Percentiles rank a stretch among this genome's conserved stretches.
Conservation (phyloP, 2,113 vertebrate species). For the Tragulus kanchil region DNA sequence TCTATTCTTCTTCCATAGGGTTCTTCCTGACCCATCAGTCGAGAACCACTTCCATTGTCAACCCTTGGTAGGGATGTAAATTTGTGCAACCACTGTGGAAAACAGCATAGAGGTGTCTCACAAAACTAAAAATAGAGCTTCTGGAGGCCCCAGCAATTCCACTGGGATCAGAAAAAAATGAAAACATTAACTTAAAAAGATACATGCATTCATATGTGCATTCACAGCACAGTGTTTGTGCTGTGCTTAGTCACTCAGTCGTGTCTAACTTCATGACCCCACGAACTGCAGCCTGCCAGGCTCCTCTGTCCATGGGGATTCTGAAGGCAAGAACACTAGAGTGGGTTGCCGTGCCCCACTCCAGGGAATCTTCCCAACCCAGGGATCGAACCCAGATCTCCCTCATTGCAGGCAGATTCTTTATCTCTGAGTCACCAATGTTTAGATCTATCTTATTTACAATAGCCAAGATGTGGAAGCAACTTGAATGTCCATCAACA, state of each 20-base stretch:
- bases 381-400: no score
- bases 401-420: no score
- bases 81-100: neutral
- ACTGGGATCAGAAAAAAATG: neutral
- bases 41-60: conserved; percentile 10
- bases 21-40: neutral
- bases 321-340: no score
- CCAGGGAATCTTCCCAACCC: no score
- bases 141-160: neutral
- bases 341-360: no score
- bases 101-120: neutral
- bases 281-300: no score
- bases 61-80: neutral
- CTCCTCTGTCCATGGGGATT: no score
- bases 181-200: neutral
- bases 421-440: neutral
- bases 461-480: neutral
- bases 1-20: neutral
- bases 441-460: neutral
- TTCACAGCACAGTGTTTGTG: no score
- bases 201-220: neutral
- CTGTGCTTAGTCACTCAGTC: no score
- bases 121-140: neutral
- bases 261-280: no score
- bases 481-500: neutral